Evolutionary conservation across 2,888 invertebrate genomes (phyloP).

Genomic region (Mylabris sibirica): DNA sequence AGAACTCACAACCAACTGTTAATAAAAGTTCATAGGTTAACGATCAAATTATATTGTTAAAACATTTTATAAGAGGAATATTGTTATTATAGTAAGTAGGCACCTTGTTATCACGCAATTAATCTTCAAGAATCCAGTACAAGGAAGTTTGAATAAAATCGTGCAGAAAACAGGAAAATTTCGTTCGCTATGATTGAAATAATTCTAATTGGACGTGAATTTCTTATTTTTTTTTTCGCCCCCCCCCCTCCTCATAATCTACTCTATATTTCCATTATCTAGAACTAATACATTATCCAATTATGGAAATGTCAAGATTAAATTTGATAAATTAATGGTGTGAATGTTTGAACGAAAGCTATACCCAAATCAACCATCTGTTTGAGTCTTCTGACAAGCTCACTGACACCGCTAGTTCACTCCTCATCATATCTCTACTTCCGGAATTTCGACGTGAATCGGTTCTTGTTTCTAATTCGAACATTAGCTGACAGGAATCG

Average conservation of each 20-base stretch:
- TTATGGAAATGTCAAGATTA: constrained; percentile 41
- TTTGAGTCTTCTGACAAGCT: constrained; percentile 19
- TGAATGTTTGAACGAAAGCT: constrained; percentile 24
- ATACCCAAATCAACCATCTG: constrained; percentile 46
- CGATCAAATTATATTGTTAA: constrained; percentile 31
- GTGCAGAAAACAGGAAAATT: constrained; percentile 12
- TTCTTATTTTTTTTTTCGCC: background rate
- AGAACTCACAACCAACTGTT: background rate
- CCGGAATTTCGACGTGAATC: background rate
- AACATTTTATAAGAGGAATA: constrained; percentile 28
- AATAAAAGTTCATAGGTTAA: constrained; percentile 28
- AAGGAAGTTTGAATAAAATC: constrained; percentile 20
- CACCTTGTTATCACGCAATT: constrained; percentile 31
- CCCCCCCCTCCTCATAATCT: constrained; percentile 10
- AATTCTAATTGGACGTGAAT: constrained; percentile 7
- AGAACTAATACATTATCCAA: constrained; percentile 37
- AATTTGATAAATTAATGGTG: constrained; percentile 42
- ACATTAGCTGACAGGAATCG: too few species aligned
- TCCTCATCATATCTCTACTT: background rate
- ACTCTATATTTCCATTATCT: constrained; percentile 16
- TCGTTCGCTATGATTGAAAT: constrained; percentile 5
- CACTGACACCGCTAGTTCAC: constrained; percentile 14
- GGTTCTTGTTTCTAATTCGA: background rate
- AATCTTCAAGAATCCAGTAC: constrained; percentile 27
- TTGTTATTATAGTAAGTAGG: constrained; percentile 28